These are phyloP conservation scores for Poeciliopsis occidentalis DNA, from an alignment of 2,113 vertebrate genomes.

Conservation along the genomic window DNA sequence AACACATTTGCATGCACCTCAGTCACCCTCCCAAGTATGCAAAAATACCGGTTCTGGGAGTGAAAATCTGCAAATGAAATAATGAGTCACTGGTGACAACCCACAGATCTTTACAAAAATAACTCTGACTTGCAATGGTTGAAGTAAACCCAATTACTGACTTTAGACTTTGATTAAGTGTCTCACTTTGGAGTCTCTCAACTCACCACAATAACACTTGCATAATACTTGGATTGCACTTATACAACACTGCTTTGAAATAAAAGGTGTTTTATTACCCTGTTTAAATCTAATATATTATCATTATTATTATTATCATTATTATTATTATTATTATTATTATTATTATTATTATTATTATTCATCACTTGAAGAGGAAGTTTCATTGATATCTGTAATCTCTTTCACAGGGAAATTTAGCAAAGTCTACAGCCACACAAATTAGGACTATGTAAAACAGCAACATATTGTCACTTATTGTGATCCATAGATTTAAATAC, in stretches of 20 bases:
- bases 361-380: too few species aligned
- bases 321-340: too few species aligned
- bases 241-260: not conserved
- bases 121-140: not conserved
- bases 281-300: not conserved
- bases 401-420: too few species aligned
- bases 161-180: not conserved
- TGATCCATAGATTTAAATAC: too few species aligned
- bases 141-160: not conserved
- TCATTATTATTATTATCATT: too few species aligned
- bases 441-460: too few species aligned
- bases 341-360: too few species aligned
- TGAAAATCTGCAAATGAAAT: not conserved
- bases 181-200: not conserved
- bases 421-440: too few species aligned
- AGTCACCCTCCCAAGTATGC: slow-evolving; percentile 1
- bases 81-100: slow-evolving; percentile 15
- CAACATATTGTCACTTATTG: too few species aligned
- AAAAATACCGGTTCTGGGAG: slow-evolving; percentile 1
- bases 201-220: not conserved
- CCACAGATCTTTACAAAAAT: not conserved
- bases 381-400: too few species aligned
- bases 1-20: not conserved
- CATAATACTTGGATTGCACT: not conserved
- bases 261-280: not conserved